phyloP scores from a whole-genome alignment of 2,797 vertebrate genomes.

The Rhadinocentrus ornatus region DNA sequence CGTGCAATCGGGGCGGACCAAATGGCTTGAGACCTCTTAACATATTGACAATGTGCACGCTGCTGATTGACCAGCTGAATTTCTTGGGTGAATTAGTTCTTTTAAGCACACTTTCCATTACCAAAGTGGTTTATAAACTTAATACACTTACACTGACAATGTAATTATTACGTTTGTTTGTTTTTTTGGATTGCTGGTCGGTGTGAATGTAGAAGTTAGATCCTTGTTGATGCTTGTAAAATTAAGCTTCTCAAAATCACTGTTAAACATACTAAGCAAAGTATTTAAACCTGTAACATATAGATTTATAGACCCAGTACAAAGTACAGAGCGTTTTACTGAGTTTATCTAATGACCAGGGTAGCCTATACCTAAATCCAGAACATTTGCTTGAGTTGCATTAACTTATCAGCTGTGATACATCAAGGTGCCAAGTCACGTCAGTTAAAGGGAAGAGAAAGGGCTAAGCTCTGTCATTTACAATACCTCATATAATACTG shows the following conservation, averaged over 20 bases:
- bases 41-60: neutral
- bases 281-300: neutral
- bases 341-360: too few species aligned
- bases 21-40: slow-evolving; percentile 25
- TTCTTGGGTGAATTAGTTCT: neutral
- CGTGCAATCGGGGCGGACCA: slow-evolving; percentile 16
- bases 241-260: too few species aligned
- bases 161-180: neutral
- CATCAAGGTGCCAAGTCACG: neutral
- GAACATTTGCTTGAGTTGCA: too few species aligned
- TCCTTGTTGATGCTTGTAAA: neutral
- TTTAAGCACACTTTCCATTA: neutral
- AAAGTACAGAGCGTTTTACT: neutral
- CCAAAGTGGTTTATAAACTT: neutral
- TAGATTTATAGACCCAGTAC: neutral
- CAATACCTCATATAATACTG: too few species aligned
- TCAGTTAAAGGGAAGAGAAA: neutral
- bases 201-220: too few species aligned
- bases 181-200: too few species aligned
- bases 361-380: too few species aligned
- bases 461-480: too few species aligned
- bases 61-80: neutral
- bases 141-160: neutral
- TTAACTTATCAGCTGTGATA: neutral
- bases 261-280: neutral